These are phyloP conservation scores for Drosophila micromelanica DNA, from an alignment of 1,140 invertebrate species.

Conservation along the genomic window DNA sequence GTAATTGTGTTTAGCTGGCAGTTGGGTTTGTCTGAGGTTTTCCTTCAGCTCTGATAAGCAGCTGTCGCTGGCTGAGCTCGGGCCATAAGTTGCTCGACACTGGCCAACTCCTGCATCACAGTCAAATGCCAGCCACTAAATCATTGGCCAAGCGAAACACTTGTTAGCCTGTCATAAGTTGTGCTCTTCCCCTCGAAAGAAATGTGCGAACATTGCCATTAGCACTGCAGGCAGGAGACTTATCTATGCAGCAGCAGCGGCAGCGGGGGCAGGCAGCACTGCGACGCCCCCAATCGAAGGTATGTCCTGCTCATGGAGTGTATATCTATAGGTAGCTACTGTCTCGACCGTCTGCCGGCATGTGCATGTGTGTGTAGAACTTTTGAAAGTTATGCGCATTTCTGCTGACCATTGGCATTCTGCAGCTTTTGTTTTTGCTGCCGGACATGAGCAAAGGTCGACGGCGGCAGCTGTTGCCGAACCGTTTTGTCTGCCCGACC, in stretches of 20 bases:
- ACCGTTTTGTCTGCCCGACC: constrained; percentile 67
- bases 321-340: constrained; percentile 40
- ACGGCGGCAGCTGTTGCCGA: constrained; percentile 71
- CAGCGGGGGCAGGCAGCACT: neutral
- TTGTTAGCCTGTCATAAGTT: constrained; percentile 60
- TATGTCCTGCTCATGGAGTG: constrained; percentile 22
- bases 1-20: constrained; percentile 54
- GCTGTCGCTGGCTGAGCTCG: constrained; percentile 36
- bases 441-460: constrained; percentile 66
- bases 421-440: constrained; percentile 78
- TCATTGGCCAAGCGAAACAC: constrained; percentile 52
- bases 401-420: constrained; percentile 81
- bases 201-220: constrained; percentile 75
- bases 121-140: constrained; percentile 33
- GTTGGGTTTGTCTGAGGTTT: constrained; percentile 1
- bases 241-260: constrained; percentile 44
- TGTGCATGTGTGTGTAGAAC: constrained; percentile 44
- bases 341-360: constrained; percentile 55
- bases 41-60: constrained; percentile 46
- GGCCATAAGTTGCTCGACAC: constrained; percentile 38
- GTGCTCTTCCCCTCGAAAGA: neutral
- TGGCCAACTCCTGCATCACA: neutral
- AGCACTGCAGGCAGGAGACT: constrained; percentile 49
- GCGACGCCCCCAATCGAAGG: constrained; percentile 21
- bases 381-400: constrained; percentile 79